A percentile compares a stretch with the other conserved stretches of the same genome.
Evolutionary conservation across 2,888 invertebrate species (phyloP).

Genomic region (Phragmatobia fuliginosa): DNA sequence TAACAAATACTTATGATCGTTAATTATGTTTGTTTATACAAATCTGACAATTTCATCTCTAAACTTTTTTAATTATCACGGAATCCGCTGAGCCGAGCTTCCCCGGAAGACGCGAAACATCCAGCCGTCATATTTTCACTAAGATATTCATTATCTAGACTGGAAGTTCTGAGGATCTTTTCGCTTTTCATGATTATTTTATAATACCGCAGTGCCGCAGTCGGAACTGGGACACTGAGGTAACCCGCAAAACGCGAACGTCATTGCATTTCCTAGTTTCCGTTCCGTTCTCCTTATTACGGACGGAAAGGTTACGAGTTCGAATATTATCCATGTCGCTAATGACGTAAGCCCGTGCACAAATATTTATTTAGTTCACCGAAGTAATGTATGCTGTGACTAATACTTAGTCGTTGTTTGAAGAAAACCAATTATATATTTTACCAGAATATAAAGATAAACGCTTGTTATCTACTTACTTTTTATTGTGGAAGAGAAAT

Average conservation of each 20-base stretch:
- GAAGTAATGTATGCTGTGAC: neutral
- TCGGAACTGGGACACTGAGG: constrained; percentile 30
- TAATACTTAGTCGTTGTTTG: neutral
- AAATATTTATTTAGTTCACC: neutral
- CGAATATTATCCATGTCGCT: neutral
- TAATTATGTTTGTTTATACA: neutral
- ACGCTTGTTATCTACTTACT: too few relatives aligned
- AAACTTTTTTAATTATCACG: neutral
- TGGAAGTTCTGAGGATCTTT: constrained; percentile 25
- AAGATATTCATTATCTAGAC: neutral
- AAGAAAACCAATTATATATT: neutral
- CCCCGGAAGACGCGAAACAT: neutral
- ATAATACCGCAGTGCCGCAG: constrained; percentile 39
- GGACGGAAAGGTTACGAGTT: constrained; percentile 11
- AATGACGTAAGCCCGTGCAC: neutral
- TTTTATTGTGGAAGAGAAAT: too few relatives aligned
- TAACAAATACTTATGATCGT: neutral
- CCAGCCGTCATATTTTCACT: neutral
- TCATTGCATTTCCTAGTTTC: constrained; percentile 32
- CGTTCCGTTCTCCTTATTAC: constrained; percentile 19
- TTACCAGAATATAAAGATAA: too few relatives aligned
- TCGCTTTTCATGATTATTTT: constrained; percentile 33
- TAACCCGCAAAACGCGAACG: constrained; percentile 31
- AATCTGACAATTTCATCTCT: neutral
- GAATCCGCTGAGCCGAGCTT: neutral